phyloP scores from a whole-genome alignment of 2,797 vertebrate genomes.

The Sebastes glaucus region DNA sequence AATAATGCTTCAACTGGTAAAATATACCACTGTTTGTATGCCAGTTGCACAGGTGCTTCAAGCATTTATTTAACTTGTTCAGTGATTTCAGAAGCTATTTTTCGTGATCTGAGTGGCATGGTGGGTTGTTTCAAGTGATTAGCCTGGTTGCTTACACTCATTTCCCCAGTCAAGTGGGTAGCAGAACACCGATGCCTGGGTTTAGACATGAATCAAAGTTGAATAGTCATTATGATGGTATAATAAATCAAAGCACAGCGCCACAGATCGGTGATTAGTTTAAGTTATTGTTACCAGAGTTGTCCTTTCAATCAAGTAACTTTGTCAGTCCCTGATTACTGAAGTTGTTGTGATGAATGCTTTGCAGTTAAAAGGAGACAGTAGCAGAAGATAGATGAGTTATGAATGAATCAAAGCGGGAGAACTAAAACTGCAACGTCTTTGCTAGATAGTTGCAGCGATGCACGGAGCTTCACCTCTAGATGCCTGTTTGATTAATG shows the following conservation, averaged over 20 bases:
- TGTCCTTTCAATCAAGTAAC: slow-evolving; percentile 12
- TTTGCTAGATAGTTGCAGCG: background rate
- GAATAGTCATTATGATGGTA: background rate
- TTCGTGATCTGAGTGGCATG: background rate
- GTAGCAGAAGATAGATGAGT: background rate
- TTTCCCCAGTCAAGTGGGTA: slow-evolving; percentile 12
- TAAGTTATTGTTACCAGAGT: slow-evolving; percentile 8
- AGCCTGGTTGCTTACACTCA: slow-evolving; percentile 9
- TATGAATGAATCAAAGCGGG: background rate
- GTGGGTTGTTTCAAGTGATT: slow-evolving; percentile 42
- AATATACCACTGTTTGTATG: background rate
- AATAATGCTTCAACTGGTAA: background rate
- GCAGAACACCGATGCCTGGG: background rate
- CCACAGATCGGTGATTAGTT: slow-evolving; percentile 2
- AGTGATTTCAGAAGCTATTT: slow-evolving; percentile 1
- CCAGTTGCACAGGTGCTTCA: background rate
- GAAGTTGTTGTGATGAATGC: slow-evolving; percentile 8
- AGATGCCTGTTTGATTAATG: slow-evolving; percentile 42
- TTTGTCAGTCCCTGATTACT: slow-evolving; percentile 2
- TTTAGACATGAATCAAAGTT: slow-evolving; percentile 6
- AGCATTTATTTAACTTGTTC: background rate
- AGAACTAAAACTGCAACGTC: background rate
- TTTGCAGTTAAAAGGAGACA: background rate
- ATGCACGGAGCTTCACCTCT: slow-evolving; percentile 16
- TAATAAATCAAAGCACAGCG: slow-evolving; percentile 22